These are phyloP conservation scores for Antechinus stuartii DNA, from an alignment of 2,113 vertebrate species.

Conservation along the genomic window DNA sequence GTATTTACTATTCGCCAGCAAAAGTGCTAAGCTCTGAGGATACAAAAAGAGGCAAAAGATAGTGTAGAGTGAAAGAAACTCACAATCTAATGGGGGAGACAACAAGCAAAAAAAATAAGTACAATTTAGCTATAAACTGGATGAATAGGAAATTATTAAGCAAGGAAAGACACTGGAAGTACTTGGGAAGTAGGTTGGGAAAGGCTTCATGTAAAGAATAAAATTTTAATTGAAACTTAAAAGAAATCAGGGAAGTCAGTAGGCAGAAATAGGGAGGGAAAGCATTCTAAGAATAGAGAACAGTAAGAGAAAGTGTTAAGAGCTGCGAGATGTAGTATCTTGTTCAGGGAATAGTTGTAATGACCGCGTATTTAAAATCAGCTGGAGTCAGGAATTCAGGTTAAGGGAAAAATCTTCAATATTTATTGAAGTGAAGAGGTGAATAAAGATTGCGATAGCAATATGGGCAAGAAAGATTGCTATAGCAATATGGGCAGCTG, in stretches of 20 bases:
- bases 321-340: not conserved
- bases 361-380: too few species aligned
- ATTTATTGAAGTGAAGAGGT: too few species aligned
- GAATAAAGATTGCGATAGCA: too few species aligned
- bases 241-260: not conserved
- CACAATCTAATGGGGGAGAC: not conserved
- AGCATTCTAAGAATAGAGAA: not conserved
- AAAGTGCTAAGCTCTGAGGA: not conserved
- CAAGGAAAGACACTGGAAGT: not conserved
- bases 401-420: too few species aligned
- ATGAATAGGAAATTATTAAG: not conserved
- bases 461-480: too few species aligned
- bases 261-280: not conserved
- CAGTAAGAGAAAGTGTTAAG: not conserved
- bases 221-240: not conserved
- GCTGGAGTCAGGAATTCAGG: too few species aligned
- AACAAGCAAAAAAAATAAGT: not conserved
- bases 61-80: not conserved
- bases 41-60: not conserved
- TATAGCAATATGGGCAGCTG: too few species aligned
- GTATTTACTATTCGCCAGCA: too few species aligned
- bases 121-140: not conserved
- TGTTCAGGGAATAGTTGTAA: not conserved
- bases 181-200: not conserved
- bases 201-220: not conserved